Evolutionary conservation across 1,140 invertebrate genomes (phyloP).

Genomic region (Brachionus calyciflorus): DNA sequence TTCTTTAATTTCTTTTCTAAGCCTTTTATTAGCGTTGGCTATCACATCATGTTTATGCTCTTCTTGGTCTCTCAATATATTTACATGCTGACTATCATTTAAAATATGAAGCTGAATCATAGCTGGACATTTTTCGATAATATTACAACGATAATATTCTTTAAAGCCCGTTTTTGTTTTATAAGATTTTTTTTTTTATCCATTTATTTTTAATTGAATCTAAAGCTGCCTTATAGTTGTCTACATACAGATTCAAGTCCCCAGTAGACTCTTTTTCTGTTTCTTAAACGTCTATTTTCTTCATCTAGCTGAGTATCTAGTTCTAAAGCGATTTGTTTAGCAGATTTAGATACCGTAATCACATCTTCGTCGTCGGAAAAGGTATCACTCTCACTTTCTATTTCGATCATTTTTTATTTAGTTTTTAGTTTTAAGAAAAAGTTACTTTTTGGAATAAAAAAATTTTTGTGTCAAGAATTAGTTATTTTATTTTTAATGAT

Average conservation of each 20-base stretch:
- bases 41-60: too few relatives aligned
- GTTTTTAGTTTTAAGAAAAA: neutral
- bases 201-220: neutral
- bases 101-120: too few relatives aligned
- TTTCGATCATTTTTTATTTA: neutral
- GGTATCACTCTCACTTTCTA: neutral
- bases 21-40: too few relatives aligned
- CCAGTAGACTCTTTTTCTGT: neutral
- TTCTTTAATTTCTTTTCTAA: too few relatives aligned
- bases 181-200: neutral
- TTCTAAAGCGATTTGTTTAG: neutral
- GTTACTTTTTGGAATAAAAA: neutral
- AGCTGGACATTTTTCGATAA: too few relatives aligned
- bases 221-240: neutral
- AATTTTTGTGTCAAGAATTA: neutral
- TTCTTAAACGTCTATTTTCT: neutral
- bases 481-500: neutral
- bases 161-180: neutral
- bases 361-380: neutral
- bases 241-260: neutral
- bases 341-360: neutral
- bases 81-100: too few relatives aligned
- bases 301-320: neutral
- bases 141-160: slow-evolving; percentile 11
- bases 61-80: too few relatives aligned